Percentiles rank a stretch among this genome's conserved stretches.
Conservation (phyloP, 2,113 vertebrate genomes). For the Sander lucioperca region DNA sequence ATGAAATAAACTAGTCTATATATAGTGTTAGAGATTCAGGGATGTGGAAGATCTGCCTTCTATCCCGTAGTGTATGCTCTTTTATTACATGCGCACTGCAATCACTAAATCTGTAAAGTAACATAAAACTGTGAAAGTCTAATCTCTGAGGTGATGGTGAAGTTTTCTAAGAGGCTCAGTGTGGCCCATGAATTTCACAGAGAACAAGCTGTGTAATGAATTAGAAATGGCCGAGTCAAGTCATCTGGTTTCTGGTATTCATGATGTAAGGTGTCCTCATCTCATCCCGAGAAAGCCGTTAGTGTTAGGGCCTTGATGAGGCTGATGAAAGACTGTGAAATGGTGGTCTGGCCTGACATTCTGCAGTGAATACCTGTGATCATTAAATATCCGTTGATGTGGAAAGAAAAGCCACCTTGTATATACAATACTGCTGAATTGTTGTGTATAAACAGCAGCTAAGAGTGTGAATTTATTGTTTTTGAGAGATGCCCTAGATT, state of each 20-base stretch:
- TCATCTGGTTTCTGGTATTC: slow-evolving; percentile 42
- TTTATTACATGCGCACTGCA: not conserved
- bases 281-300: slow-evolving; percentile 44
- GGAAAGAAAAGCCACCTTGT: slow-evolving; percentile 12
- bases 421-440: not conserved
- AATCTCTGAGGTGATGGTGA: slow-evolving; percentile 34
- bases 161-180: slow-evolving; percentile 19
- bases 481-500: slow-evolving; percentile 49
- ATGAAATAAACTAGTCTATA: not conserved
- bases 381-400: slow-evolving; percentile 35
- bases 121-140: slow-evolving; percentile 26
- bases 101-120: slow-evolving; percentile 28
- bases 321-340: slow-evolving; percentile 80
- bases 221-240: slow-evolving; percentile 41
- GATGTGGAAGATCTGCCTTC: not conserved
- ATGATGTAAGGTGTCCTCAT: slow-evolving; percentile 63
- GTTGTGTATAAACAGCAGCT: slow-evolving; percentile 23
- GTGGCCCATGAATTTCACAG: slow-evolving; percentile 1
- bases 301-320: slow-evolving; percentile 51
- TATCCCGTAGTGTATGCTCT: not conserved
- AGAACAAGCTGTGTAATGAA: slow-evolving; percentile 44
- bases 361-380: slow-evolving; percentile 52
- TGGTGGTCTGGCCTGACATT: slow-evolving; percentile 45
- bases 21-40: not conserved
- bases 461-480: slow-evolving; percentile 20